These are phyloP conservation scores for Pseudoips prasinana DNA, from an alignment of 2,888 invertebrate genomes.

Conservation along the genomic window DNA sequence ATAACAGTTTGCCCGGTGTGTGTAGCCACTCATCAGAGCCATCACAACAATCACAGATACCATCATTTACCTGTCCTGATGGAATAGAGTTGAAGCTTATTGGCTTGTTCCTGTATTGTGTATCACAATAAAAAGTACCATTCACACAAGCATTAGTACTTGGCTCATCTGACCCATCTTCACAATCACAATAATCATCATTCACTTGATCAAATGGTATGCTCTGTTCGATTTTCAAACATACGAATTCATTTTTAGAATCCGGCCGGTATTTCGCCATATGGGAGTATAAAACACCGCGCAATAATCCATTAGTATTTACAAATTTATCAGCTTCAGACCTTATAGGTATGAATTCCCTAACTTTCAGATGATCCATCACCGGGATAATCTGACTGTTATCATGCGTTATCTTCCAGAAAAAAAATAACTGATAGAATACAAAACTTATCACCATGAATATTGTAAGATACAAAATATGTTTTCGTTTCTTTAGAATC, in stretches of 20 bases:
- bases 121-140: conserved; percentile 91
- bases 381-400: conserved; percentile 49
- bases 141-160: conserved; percentile 95
- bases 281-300: conserved; percentile 60
- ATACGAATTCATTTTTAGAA: conserved; percentile 61
- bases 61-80: conserved; percentile 94
- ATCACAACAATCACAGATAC: conserved; percentile 96
- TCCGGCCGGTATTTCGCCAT: conserved; percentile 65
- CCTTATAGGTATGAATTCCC: conserved; percentile 46
- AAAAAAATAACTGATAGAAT: conserved; percentile 72
- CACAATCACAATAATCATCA: conserved; percentile 94
- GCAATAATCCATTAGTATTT: conserved; percentile 62
- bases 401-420: conserved; percentile 51
- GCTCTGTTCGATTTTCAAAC: conserved; percentile 56
- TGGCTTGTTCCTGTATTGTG: conserved; percentile 66
- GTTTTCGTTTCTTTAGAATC: conserved; percentile 68
- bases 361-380: conserved; percentile 45
- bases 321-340: conserved; percentile 65
- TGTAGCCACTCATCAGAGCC: conserved; percentile 92
- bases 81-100: conserved; percentile 73
- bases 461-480: conserved; percentile 56
- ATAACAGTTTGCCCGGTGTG: conserved; percentile 45
- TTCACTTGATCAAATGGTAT: conserved; percentile 82
- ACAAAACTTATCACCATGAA: conserved; percentile 61
- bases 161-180: conserved; percentile 89